A percentile compares a stretch with the other conserved stretches of the same genome.
These are phyloP conservation scores for Ctena decussata DNA, from an alignment of 2,888 invertebrate species.

Conservation along the genomic window DNA sequence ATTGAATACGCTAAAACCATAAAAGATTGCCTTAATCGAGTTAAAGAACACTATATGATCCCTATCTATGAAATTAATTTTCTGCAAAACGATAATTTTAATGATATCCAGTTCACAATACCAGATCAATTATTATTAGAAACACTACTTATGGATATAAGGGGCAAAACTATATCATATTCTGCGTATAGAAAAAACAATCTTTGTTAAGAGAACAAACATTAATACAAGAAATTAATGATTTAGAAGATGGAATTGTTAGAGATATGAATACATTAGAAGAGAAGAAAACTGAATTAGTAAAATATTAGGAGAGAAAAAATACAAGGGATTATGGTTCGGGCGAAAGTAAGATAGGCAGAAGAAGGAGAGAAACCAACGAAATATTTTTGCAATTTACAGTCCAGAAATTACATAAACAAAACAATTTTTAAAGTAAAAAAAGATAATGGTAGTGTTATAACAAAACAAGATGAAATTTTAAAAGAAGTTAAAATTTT, in stretches of 20 bases:
- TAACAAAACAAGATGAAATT: constrained; percentile 20
- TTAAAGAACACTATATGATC: neutral
- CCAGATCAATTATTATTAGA: constrained; percentile 10
- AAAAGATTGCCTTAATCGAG: neutral
- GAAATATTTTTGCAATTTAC: too few relatives aligned
- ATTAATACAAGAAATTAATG: neutral
- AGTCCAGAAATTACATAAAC: too few relatives aligned
- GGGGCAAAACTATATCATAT: constrained; percentile 30
- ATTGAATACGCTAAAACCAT: neutral
- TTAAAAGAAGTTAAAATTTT: too few relatives aligned
- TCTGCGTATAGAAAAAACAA: neutral
- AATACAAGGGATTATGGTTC: neutral
- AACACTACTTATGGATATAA: constrained; percentile 3
- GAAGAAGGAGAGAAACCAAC: constrained; percentile 23
- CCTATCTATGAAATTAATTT: neutral
- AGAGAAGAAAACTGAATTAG: neutral
- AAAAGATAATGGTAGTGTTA: neutral
- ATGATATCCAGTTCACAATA: neutral
- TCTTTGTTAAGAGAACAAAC: too few relatives aligned
- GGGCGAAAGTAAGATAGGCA: constrained; percentile 6
- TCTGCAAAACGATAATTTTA: neutral
- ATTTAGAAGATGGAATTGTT: neutral
- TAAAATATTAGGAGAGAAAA: constrained; percentile 7
- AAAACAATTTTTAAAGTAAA: too few relatives aligned
- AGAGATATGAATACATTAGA: neutral